phyloP scores from a whole-genome alignment of 2,113 vertebrate species.

The Terrapene triunguis region DNA sequence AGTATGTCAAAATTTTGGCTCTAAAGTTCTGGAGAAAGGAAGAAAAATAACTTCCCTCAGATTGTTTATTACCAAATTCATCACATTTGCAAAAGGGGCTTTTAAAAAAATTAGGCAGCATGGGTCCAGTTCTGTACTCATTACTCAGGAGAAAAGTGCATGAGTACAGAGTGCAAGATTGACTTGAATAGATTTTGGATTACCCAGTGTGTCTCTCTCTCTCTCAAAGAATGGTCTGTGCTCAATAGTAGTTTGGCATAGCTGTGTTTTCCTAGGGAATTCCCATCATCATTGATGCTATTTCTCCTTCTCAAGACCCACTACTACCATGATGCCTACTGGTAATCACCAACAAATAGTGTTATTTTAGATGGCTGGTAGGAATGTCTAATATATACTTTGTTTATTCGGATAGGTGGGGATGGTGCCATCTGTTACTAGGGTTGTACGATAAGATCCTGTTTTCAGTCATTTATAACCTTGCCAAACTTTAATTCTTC shows the following conservation, averaged over 20 bases:
- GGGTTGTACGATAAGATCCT: not conserved
- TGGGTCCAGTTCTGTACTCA: rapidly evolving
- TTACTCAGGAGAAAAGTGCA: not conserved
- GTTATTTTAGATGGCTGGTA: not conserved
- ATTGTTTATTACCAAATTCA: not conserved
- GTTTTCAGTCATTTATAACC: not conserved
- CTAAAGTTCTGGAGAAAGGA: not conserved
- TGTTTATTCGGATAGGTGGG: not conserved
- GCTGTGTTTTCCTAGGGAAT: not conserved
- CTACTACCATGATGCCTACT: not conserved
- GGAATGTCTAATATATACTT: not conserved
- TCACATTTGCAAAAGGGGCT: not conserved
- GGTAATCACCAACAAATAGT: not conserved
- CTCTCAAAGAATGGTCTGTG: not conserved
- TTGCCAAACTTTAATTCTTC: not conserved
- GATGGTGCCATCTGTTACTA: not conserved
- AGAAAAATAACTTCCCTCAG: not conserved
- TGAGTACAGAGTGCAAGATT: not conserved
- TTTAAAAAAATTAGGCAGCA: not conserved
- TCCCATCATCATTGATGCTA: not conserved
- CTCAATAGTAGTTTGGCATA: not conserved
- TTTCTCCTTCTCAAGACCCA: not conserved
- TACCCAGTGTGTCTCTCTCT: not conserved
- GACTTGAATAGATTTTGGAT: not conserved
- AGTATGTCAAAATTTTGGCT: not conserved